Conservation (phyloP, 2,113 vertebrate genomes). For the Heterochromis multidens region DNA sequence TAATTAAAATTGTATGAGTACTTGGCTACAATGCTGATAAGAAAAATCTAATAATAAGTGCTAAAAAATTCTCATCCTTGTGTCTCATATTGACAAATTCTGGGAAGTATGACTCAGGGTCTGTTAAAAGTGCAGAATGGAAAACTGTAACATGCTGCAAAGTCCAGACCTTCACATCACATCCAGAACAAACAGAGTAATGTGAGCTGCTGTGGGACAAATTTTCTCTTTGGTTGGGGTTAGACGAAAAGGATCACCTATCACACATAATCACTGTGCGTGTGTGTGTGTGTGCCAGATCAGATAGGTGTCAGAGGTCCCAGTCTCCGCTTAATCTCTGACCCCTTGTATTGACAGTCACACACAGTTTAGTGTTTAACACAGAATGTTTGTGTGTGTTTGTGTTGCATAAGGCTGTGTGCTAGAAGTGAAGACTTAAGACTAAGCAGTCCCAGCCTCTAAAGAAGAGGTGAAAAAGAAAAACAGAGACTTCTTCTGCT, state of each 20-base stretch:
- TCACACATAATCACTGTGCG: conserved; percentile 8
- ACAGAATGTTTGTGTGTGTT: background rate
- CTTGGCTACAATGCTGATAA: background rate
- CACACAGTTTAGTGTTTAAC: background rate
- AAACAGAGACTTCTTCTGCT: background rate
- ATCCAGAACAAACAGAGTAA: conserved; percentile 30
- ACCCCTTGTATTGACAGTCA: conserved; percentile 10
- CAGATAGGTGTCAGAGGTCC: conserved; percentile 30
- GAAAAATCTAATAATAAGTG: background rate
- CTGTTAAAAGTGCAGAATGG: background rate
- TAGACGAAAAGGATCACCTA: conserved; percentile 24
- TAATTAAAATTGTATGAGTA: background rate
- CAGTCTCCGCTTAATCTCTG: conserved; percentile 25
- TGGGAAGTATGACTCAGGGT: conserved; percentile 9
- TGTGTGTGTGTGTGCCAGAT: background rate
- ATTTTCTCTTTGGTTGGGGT: conserved; percentile 24
- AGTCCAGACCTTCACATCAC: conserved; percentile 24
- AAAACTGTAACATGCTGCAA: conserved; percentile 18
- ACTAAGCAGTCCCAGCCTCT: background rate
- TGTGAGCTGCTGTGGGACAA: conserved; percentile 25
- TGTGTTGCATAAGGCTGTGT: background rate
- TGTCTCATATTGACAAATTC: background rate
- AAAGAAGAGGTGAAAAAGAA: background rate
- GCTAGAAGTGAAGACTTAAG: background rate
- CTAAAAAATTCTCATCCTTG: background rate